A percentile compares a stretch with the other conserved stretches of the same genome.
Conservation (phyloP, 2,888 invertebrate species). For the Cenopis cana region DNA sequence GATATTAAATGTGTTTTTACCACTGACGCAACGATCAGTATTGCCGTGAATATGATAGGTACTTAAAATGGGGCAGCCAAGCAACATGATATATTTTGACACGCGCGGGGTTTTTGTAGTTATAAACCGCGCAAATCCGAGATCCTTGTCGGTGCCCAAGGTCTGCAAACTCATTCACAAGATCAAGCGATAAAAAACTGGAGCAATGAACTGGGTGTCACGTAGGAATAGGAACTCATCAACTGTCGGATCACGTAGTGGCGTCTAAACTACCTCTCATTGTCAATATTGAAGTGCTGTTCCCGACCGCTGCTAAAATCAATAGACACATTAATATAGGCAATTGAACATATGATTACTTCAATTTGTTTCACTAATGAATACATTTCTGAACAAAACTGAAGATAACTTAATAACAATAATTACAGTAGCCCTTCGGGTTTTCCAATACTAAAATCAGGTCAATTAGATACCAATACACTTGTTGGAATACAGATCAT, state of each 20-base stretch:
- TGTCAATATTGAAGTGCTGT: slow-evolving; percentile 81
- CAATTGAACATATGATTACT: slow-evolving; percentile 72
- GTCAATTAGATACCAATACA: slow-evolving; percentile 22
- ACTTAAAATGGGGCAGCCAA: slow-evolving; percentile 48
- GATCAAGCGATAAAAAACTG: slow-evolving; percentile 75
- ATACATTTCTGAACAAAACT: slow-evolving; percentile 41
- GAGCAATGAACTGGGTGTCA: slow-evolving; percentile 83
- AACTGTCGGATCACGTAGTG: slow-evolving; percentile 76
- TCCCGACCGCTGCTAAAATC: slow-evolving; percentile 77
- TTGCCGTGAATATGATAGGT: slow-evolving; percentile 41
- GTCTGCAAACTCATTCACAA: slow-evolving; percentile 48
- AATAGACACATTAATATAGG: slow-evolving; percentile 77
- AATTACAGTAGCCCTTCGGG: slow-evolving; percentile 1
- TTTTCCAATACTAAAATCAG: slow-evolving; percentile 15
- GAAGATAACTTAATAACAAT: not conserved
- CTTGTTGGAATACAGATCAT: slow-evolving; percentile 26
- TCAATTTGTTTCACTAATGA: slow-evolving; percentile 70
- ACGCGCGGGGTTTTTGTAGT: slow-evolving; percentile 62
- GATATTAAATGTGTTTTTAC: slow-evolving; percentile 58
- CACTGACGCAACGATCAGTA: slow-evolving; percentile 40
- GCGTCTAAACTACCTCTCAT: slow-evolving; percentile 83
- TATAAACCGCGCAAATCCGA: slow-evolving; percentile 62
- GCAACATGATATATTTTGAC: slow-evolving; percentile 53
- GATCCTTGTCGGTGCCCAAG: slow-evolving; percentile 46
- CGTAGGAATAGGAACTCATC: slow-evolving; percentile 78